Conservation (phyloP, 2,113 vertebrate genomes). For the Gopherus flavomarginatus region DNA sequence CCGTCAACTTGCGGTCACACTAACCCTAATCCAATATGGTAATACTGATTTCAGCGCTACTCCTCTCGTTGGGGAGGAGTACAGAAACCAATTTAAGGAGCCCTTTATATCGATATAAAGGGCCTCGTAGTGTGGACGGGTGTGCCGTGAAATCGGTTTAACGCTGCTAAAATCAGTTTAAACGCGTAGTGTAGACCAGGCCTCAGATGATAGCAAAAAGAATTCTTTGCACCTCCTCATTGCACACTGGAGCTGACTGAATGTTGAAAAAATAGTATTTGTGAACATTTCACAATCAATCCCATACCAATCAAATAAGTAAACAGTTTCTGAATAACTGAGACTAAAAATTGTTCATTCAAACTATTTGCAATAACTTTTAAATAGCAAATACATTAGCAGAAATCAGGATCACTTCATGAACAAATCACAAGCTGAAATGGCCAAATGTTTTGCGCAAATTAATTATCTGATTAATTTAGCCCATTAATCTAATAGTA, state of each 20-base stretch:
- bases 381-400: not conserved
- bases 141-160: too few relatives aligned
- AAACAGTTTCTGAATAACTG: not conserved
- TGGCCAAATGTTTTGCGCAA: not conserved
- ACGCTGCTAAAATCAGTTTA: too few relatives aligned
- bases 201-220: not conserved
- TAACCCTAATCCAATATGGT: too few relatives aligned
- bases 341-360: not conserved
- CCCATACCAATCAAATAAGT: not conserved
- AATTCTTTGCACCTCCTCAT: not conserved
- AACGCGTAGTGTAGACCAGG: too few relatives aligned
- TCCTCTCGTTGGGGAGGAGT: too few relatives aligned
- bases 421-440: not conserved
- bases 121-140: too few relatives aligned
- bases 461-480: not conserved
- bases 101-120: too few relatives aligned
- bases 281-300: not conserved
- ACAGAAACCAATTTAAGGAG: too few relatives aligned
- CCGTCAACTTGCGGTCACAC: too few relatives aligned
- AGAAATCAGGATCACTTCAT: not conserved
- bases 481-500: not conserved
- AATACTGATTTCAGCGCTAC: too few relatives aligned
- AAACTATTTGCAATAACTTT: not conserved
- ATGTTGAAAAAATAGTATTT: not conserved
- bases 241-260: not conserved